phyloP scores from a whole-genome alignment of 2,113 vertebrate genomes.

The Podarcis raffonei region DNA sequence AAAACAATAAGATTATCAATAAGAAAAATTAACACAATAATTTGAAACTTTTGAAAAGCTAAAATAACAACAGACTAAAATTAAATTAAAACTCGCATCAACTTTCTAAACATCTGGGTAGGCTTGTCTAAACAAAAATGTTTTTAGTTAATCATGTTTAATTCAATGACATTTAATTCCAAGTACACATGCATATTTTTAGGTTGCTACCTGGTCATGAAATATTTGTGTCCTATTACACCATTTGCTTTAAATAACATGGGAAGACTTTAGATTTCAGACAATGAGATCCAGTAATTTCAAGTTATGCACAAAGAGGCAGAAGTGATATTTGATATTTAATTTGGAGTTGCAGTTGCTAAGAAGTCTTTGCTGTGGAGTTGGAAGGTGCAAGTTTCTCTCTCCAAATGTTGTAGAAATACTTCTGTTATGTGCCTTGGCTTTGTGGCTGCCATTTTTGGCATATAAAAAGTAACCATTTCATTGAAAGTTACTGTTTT shows the following conservation, averaged over 20 bases:
- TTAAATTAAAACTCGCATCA: no score
- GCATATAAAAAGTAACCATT: background rate
- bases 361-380: background rate
- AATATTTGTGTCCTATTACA: background rate
- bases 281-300: background rate
- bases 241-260: background rate
- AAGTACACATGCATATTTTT: background rate
- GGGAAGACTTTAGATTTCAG: background rate
- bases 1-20: no score
- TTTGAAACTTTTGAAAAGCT: no score
- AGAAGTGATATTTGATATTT: background rate
- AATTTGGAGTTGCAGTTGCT: background rate
- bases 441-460: constrained; percentile 12
- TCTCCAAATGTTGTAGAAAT: background rate
- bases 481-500: background rate
- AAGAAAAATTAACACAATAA: no score
- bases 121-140: no score
- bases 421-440: background rate
- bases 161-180: background rate
- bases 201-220: background rate
- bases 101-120: no score
- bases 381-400: background rate
- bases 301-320: background rate
- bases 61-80: no score
- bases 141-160: background rate